A percentile compares a stretch with the other conserved stretches of the same genome.
These are phyloP conservation scores for Chunga burmeisteri DNA, from an alignment of 2,113 vertebrate species.

Conservation along the genomic window DNA sequence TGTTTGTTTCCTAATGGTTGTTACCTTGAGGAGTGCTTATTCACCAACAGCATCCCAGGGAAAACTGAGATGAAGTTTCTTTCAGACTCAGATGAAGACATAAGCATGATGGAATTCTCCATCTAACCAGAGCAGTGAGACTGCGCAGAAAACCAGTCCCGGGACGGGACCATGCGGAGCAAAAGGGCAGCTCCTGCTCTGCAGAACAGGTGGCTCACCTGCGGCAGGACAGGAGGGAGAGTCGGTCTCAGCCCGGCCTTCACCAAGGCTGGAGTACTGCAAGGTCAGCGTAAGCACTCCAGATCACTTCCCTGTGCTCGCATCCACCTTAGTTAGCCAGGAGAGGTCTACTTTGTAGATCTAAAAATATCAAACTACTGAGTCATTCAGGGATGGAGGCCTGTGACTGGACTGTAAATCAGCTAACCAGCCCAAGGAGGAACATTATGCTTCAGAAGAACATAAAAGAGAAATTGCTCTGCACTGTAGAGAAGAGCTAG, in stretches of 20 bases:
- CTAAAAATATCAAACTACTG: background rate
- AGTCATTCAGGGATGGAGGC: background rate
- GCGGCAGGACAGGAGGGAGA: fast-evolving
- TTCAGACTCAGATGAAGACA: background rate
- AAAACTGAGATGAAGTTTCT: background rate
- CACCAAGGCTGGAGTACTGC: background rate
- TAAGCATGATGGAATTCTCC: background rate
- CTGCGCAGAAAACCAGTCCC: background rate
- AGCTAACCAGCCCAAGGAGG: background rate
- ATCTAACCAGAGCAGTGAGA: background rate
- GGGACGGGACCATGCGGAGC: fast-evolving
- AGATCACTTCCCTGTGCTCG: background rate
- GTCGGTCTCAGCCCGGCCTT: background rate
- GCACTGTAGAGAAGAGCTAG: background rate
- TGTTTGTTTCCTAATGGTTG: background rate
- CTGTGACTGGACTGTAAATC: no score
- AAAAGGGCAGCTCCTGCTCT: background rate
- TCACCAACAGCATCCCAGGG: background rate
- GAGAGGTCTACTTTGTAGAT: background rate
- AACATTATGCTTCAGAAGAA: background rate
- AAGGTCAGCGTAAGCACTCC: fast-evolving
- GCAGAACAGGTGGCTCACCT: background rate
- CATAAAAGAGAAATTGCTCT: background rate
- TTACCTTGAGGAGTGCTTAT: background rate
- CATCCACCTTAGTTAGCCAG: background rate